Conservation (phyloP, 2,797 vertebrate genomes). For the Macrochelys suwanniensis region DNA sequence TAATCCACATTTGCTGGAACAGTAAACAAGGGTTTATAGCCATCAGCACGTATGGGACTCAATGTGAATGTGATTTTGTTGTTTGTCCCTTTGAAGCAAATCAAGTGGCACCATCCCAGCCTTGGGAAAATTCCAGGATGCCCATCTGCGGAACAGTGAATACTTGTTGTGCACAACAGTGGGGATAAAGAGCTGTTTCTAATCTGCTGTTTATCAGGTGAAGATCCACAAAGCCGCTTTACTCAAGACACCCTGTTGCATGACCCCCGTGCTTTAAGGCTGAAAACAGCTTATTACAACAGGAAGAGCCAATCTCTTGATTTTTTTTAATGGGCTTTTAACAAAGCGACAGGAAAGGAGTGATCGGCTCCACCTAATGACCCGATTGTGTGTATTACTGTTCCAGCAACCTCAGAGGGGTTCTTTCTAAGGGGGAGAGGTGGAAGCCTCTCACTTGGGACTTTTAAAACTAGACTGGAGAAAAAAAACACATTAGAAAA, state of each 20-base stretch:
- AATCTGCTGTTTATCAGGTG: not conserved
- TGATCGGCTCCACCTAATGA: not conserved
- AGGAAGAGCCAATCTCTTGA: not conserved
- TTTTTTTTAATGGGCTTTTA: not conserved
- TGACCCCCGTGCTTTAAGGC: not conserved
- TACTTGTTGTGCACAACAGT: not conserved
- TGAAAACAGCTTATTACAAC: not conserved
- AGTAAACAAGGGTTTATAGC: not conserved
- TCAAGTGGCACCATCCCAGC: not conserved
- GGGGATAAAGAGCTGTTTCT: not conserved
- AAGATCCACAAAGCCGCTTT: not conserved
- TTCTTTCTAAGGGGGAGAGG: not conserved
- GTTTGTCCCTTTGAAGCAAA: not conserved
- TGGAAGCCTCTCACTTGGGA: not conserved
- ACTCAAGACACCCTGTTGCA: not conserved
- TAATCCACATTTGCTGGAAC: not conserved
- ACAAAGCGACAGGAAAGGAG: not conserved
- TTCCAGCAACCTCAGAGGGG: not conserved
- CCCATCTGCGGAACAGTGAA: not conserved
- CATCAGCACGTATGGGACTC: not conserved
- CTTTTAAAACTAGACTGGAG: not conserved
- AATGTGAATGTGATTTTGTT: not conserved
- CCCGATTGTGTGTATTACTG: not conserved
- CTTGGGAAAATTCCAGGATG: no score
- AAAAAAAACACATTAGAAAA: not conserved